A percentile compares a stretch with the other conserved stretches of the same genome.
phyloP scores from a whole-genome alignment of 2,888 invertebrate species.

The Nebria salina region DNA sequence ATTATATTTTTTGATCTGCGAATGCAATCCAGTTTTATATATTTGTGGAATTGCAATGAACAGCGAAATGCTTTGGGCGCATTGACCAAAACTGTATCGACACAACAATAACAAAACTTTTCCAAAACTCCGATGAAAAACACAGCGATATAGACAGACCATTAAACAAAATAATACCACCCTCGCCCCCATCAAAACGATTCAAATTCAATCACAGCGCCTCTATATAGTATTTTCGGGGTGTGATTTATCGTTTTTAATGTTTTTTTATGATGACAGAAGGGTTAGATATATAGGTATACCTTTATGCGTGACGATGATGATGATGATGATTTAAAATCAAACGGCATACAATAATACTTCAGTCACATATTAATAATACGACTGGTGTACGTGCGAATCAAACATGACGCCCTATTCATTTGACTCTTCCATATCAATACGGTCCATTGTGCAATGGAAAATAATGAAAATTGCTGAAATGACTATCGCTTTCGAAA shows the following conservation, averaged over 20 bases:
- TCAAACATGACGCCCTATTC: conserved; percentile 31
- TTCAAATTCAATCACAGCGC: background rate
- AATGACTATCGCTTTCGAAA: conserved; percentile 27
- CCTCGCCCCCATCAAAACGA: background rate
- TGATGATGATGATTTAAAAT: conserved; percentile 25
- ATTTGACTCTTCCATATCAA: conserved; percentile 20
- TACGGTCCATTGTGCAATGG: conserved; percentile 32
- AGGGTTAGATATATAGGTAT: background rate
- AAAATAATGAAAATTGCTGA: conserved; percentile 40
- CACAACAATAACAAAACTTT: background rate
- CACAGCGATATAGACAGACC: background rate
- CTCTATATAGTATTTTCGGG: background rate
- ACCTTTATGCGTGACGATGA: background rate
- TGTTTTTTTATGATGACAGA: background rate
- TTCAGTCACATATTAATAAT: conserved; percentile 42
- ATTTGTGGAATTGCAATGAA: background rate
- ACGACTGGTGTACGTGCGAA: conserved; percentile 24
- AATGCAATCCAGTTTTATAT: background rate
- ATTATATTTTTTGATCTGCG: too few species aligned
- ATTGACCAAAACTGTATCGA: background rate
- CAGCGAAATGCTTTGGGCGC: background rate
- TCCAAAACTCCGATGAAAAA: background rate
- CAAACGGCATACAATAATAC: conserved; percentile 34
- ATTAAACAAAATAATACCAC: background rate
- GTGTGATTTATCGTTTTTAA: background rate